A percentile compares a stretch with the other conserved stretches of the same genome.
phyloP scores from a whole-genome alignment of 2,797 vertebrate genomes.

The Sebastes minor region DNA sequence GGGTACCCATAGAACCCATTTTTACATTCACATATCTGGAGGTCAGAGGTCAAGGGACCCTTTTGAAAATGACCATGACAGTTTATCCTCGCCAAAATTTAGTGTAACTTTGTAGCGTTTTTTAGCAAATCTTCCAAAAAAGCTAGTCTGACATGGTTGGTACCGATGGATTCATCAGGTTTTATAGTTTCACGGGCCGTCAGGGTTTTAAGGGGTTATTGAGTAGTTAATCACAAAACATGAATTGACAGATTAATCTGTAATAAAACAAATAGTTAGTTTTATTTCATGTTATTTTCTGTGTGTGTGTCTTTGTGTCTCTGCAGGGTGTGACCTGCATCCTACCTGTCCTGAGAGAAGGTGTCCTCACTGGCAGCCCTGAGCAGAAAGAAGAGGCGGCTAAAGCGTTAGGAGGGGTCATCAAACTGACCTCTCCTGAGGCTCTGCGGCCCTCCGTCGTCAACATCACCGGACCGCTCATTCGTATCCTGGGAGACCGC shows the following conservation, averaged over 20 bases:
- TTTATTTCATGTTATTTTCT: not conserved
- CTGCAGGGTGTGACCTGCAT: slow-evolving; percentile 95
- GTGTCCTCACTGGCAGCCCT: slow-evolving; percentile 93
- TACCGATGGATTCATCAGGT: no score
- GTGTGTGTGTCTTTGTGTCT: not conserved
- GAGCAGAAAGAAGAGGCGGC: slow-evolving; percentile 99
- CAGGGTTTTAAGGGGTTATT: no score
- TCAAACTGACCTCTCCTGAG: slow-evolving; percentile 94
- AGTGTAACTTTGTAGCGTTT: no score
- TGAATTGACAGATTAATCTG: not conserved
- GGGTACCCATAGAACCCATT: no score
- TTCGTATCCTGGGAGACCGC: slow-evolving; percentile 97
- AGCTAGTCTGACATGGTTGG: not conserved
- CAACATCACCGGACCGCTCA: slow-evolving; percentile 97
- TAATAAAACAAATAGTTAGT: not conserved
- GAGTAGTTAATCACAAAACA: not conserved
- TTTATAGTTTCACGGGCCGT: no score
- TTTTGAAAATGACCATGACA: no score
- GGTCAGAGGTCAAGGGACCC: no score
- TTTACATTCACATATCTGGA: no score
- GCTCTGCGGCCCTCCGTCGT: slow-evolving; percentile 95
- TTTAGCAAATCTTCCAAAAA: no score
- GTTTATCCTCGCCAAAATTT: no score
- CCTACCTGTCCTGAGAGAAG: slow-evolving; percentile 94
- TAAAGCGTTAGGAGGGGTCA: slow-evolving; percentile 93